A percentile compares a stretch with the other conserved stretches of the same genome.
phyloP scores from a whole-genome alignment of 1,140 invertebrate species.

The Neodiprion lecontei region DNA sequence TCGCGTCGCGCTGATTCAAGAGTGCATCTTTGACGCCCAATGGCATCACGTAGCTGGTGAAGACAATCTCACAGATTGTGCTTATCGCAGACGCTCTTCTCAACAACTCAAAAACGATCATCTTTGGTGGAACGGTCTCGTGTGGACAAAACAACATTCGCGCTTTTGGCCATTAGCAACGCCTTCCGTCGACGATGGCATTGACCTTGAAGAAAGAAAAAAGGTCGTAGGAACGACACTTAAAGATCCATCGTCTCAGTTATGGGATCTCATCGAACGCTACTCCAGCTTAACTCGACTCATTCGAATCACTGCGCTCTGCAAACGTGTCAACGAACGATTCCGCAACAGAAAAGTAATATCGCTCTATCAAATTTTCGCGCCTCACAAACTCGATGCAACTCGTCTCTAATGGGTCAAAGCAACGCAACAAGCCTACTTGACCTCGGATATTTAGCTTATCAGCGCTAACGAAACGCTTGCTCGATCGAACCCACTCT shows the following conservation, averaged over 20 bases:
- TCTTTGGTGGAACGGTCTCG: conserved; percentile 50
- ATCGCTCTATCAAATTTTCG: background rate
- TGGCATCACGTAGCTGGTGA: conserved; percentile 29
- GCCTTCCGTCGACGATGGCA: background rate
- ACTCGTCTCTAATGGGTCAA: conserved; percentile 17
- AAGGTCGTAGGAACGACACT: background rate
- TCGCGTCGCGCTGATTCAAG: conserved; percentile 26
- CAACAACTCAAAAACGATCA: conserved; percentile 29
- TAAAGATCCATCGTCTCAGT: background rate
- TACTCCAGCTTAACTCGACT: conserved; percentile 2
- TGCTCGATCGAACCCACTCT: background rate
- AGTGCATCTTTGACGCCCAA: background rate
- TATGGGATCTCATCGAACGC: conserved; percentile 14
- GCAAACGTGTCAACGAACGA: background rate
- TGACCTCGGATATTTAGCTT: background rate
- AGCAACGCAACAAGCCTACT: conserved; percentile 9
- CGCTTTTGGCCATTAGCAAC: background rate
- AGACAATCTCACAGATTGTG: conserved; percentile 28
- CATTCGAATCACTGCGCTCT: conserved; percentile 10
- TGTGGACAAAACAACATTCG: conserved; percentile 16
- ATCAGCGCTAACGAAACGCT: background rate
- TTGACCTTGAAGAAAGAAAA: background rate
- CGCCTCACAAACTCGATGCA: conserved; percentile 11
- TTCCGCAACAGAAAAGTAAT: background rate
- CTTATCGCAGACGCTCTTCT: conserved; percentile 37